Evolutionary conservation across 1,140 invertebrate genomes (phyloP).

Genomic region (Trichonephila clavipes): DNA sequence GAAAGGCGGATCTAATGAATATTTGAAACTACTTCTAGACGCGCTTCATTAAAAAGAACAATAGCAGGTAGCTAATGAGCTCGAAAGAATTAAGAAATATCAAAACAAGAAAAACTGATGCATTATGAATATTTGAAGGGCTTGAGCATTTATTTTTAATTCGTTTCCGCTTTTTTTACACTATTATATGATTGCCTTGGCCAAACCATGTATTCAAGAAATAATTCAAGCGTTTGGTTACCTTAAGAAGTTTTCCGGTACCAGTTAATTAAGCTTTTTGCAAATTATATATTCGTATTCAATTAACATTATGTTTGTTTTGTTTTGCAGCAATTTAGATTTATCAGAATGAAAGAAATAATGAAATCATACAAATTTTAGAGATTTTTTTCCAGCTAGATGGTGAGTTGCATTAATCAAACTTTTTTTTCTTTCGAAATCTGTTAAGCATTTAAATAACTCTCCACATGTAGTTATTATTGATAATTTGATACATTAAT

Average conservation of each 20-base stretch:
- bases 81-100: slow-evolving; percentile 26
- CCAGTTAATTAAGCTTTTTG: not conserved
- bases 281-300: too few species aligned
- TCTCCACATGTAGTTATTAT: too few species aligned
- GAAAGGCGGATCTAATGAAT: slow-evolving; percentile 25
- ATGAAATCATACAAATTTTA: too few species aligned
- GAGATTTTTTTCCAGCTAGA: too few species aligned
- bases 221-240: not conserved
- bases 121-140: slow-evolving; percentile 15
- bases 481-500: too few species aligned
- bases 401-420: too few species aligned
- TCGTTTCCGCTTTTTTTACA: not conserved
- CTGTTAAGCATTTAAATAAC: too few species aligned
- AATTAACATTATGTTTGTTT: too few species aligned
- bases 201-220: not conserved
- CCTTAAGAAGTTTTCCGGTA: not conserved
- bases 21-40: slow-evolving; percentile 38
- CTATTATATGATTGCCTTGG: not conserved
- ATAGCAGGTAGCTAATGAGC: slow-evolving; percentile 9
- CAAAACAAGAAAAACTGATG: not conserved
- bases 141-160: not conserved
- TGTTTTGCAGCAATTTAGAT: too few species aligned
- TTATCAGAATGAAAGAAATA: too few species aligned
- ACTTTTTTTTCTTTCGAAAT: too few species aligned
- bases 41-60: slow-evolving; percentile 48